Evolutionary conservation across 2,797 vertebrate species (phyloP), one percentile per base, ranked within the genome.

Genomic region (Amblyopsis hoosieri): DNA sequence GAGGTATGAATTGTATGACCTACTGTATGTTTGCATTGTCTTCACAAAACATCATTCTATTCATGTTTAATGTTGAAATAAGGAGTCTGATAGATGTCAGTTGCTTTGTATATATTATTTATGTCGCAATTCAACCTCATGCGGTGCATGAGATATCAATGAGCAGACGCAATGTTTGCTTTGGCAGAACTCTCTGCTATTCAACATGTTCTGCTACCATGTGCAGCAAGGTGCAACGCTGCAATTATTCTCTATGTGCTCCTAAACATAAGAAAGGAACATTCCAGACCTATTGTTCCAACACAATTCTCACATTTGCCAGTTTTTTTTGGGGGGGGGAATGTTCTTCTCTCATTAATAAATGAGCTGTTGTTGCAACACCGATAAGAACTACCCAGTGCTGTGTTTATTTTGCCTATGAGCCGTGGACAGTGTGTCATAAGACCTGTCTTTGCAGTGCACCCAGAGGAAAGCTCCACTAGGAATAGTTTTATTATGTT

Each of bases 401-500:
- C 23, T 23, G 23, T 23, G 23, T 23, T 23, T 23, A 23, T 23
- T 3, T 23, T 53, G 14, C 63, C 57, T 61, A 63, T 33, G 57
- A 68, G 48, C 37, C 58, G 64, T 51, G 78, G 66, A 61, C 69
- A 45, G 11, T 65, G 66, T 65, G 72, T 74, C 71, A 74, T 60
- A 62, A 23, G 60, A 67, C 55, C 31, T 31, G 63, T 76, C 62
- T 57, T 76, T 55, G 46, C 63, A 61, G 63, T 37, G 47, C 54
- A 64, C 75, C 50, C 31, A 50, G 23, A 67, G 67, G 67, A 51
- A 56, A 55, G 51, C 57, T 60, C 65, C 59, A 73, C 72, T 82
- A 33, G 72, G 78, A 76, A 58, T 66, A 60, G 33, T 33, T 80
- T 62, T 42, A 71, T 67, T 76, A 59, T 72, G 60, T 83, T 81